Percentiles rank a stretch among this genome's conserved stretches.
Evolutionary conservation across 2,888 invertebrate species (phyloP).

Genomic region (Parnassius apollo): DNA sequence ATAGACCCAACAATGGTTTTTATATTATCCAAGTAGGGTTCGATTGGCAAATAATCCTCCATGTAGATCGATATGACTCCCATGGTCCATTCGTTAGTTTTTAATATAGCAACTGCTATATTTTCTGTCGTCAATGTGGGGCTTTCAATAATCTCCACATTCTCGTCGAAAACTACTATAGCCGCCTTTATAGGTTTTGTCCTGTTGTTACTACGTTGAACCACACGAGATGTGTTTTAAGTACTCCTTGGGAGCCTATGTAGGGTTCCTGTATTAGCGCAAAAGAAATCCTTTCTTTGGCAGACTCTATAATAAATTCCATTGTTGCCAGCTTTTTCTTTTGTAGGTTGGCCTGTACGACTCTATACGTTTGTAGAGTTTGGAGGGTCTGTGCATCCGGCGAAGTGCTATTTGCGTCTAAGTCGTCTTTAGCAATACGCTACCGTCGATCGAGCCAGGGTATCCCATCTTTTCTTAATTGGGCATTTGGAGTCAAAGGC

Average conservation of each 20-base stretch:
- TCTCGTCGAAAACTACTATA: conserved; percentile 13
- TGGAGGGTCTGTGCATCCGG: too few relatives aligned
- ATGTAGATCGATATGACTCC: conserved; percentile 2
- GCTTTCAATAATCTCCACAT: neutral
- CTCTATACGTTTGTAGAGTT: too few relatives aligned
- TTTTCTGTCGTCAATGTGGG: conserved; percentile 2
- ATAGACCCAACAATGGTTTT: too few relatives aligned
- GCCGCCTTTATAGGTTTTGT: conserved; percentile 18
- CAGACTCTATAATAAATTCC: neutral
- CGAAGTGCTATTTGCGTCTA: too few relatives aligned
- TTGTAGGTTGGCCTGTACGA: neutral
- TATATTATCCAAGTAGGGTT: neutral
- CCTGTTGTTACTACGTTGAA: conserved; percentile 1
- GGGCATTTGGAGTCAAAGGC: conserved; percentile 14
- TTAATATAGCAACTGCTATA: neutral
- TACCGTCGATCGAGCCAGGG: conserved; percentile 16
- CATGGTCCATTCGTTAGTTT: neutral
- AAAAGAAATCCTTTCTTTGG: neutral
- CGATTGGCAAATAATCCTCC: neutral
- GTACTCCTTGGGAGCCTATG: conserved; percentile 10
- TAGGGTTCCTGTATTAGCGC: conserved; percentile 26
- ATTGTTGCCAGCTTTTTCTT: neutral
- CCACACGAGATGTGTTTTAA: conserved; percentile 4
- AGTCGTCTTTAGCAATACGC: conserved; percentile 7
- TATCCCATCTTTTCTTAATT: conserved; percentile 24